Evolutionary conservation across 2,888 invertebrate species (phyloP).

Genomic region (Andrena flavipes): DNA sequence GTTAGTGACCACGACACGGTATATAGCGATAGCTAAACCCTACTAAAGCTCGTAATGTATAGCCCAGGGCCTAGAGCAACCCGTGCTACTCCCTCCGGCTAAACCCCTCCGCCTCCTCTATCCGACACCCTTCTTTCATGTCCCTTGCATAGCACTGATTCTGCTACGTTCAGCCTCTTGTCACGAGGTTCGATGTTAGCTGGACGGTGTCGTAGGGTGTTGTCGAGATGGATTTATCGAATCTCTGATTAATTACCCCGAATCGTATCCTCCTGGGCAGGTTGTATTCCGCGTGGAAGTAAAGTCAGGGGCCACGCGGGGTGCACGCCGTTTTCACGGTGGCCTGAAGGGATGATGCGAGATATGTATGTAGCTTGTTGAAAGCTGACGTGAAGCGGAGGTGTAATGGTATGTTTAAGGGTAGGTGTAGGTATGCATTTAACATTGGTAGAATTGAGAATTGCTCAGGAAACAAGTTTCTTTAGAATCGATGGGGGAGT

Average conservation of each 20-base stretch:
- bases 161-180: slow-evolving; percentile 35
- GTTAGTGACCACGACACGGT: slow-evolving; percentile 78
- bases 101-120: slow-evolving; percentile 51
- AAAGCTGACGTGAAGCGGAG: too few relatives aligned
- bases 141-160: neutral
- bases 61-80: slow-evolving; percentile 74
- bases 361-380: too few relatives aligned
- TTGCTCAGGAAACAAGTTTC: too few relatives aligned
- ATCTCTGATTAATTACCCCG: slow-evolving; percentile 77
- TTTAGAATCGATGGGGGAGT: too few relatives aligned
- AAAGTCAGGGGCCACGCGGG: neutral
- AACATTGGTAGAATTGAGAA: too few relatives aligned
- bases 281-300: neutral
- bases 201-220: slow-evolving; percentile 56
- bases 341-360: too few relatives aligned
- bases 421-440: too few relatives aligned
- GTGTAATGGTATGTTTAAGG: too few relatives aligned
- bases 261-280: slow-evolving; percentile 8
- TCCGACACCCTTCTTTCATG: slow-evolving; percentile 7
- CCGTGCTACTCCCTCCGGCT: slow-evolving; percentile 71
- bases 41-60: slow-evolving; percentile 80
- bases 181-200: slow-evolving; percentile 48
- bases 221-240: slow-evolving; percentile 77
- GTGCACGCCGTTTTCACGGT: too few relatives aligned
- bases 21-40: slow-evolving; percentile 76